Evolutionary conservation across 2,888 invertebrate species (phyloP), one percentile per base, ranked within the genome.

Genomic region (Ornithoptera alexandrae): DNA sequence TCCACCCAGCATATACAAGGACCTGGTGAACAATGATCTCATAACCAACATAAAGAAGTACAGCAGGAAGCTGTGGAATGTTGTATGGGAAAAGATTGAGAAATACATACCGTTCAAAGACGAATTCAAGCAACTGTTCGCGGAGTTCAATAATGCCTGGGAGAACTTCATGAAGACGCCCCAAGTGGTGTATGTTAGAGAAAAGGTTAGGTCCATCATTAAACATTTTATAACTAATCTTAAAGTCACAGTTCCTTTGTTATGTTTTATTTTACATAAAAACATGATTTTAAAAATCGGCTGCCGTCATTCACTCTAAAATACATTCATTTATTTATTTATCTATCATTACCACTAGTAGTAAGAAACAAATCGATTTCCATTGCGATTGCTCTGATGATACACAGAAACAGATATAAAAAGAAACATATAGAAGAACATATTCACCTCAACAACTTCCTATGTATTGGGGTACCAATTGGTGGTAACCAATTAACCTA

Each of bases 31-130:
- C 69, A 96, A 97, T 80, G 97, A 97, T 77, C 93, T 96, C 0
- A 91, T 97, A 36, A 96, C 96, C 0, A 97, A 96, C 81, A 92
- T 97, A 53, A 95, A 95, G 80, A 97, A 97, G 80, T 97, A 97
- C 85, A 93, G 94, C 0, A 90, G 88, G 60, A 93, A 96, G 62
- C 84, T 95, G 0, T 95, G 95, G 92, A 93, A 94, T 69, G 85
- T 85, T 0, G 75, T 92, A 0, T 92, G 92, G 92, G 73, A 73
- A 56, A 91, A 91, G 73, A 80, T 92, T 0, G 90, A 90, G 75
- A 88, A 88, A 69, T 91, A 88, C 73, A 89, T 92, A 4, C 92
- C 92, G 0, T 92, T 92, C 78, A 90, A 90, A 65, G 92, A 92
- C 30, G 92, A 92, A 70, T 77, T 90, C 53, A 78, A 76, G 17